These are phyloP conservation scores for Trachelipus rathkii DNA, from an alignment of 1,140 invertebrate species.

Conservation along the genomic window DNA sequence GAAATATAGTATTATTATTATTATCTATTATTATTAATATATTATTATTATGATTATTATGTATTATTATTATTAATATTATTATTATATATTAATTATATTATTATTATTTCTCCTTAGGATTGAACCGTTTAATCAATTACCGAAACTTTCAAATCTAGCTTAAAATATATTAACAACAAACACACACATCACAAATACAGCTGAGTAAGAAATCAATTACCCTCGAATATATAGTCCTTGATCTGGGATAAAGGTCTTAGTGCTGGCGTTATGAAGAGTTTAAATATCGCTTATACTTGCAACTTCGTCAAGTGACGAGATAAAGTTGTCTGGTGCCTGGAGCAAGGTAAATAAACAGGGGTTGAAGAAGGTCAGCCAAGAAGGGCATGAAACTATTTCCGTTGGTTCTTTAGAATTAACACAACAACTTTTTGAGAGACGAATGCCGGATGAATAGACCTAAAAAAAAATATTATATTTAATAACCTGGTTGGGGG, in stretches of 20 bases:
- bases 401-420: neutral
- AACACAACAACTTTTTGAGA: neutral
- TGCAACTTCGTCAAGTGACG: neutral
- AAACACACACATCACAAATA: too few relatives aligned
- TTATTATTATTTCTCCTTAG: too few relatives aligned
- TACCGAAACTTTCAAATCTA: too few relatives aligned
- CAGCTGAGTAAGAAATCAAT: neutral
- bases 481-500: too few relatives aligned
- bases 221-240: neutral
- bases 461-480: neutral
- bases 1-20: too few relatives aligned
- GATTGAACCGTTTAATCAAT: too few relatives aligned
- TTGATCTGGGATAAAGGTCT: neutral
- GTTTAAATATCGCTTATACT: neutral
- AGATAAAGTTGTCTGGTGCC: neutral
- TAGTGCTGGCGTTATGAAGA: neutral
- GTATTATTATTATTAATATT: too few relatives aligned
- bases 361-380: neutral
- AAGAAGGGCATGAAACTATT: neutral
- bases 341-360: neutral
- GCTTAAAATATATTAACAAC: too few relatives aligned
- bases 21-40: too few relatives aligned
- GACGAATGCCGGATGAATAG: neutral
- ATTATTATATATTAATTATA: too few relatives aligned
- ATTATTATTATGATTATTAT: too few relatives aligned